Percentiles rank a stretch among this genome's conserved stretches.
These are phyloP conservation scores for Eupithecia insigniata DNA, from an alignment of 2,888 invertebrate genomes.

Conservation along the genomic window DNA sequence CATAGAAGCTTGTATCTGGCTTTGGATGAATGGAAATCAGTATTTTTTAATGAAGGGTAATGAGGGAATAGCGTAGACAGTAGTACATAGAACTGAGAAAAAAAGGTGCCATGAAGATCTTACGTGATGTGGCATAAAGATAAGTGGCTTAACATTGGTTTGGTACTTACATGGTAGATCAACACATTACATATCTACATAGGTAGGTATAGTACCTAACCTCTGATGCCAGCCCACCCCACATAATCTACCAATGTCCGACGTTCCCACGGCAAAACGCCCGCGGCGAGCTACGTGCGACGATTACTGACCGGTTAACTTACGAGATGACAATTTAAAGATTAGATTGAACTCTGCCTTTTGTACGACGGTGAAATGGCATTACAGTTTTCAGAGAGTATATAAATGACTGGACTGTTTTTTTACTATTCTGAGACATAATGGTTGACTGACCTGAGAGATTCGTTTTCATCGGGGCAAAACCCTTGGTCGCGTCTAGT, in stretches of 20 bases:
- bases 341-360: slow-evolving; percentile 41
- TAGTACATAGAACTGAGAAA: background rate
- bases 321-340: slow-evolving; percentile 56
- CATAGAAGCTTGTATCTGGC: background rate
- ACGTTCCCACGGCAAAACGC: slow-evolving; percentile 61
- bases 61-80: background rate
- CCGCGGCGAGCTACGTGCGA: slow-evolving; percentile 52
- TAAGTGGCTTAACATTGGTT: background rate
- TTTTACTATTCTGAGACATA: background rate
- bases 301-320: slow-evolving; percentile 54
- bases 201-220: slow-evolving; percentile 2
- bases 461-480: background rate
- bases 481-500: background rate
- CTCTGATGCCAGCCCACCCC: background rate
- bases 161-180: background rate
- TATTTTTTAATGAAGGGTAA: too few species aligned
- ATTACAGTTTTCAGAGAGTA: slow-evolving; percentile 12
- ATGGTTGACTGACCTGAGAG: background rate
- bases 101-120: background rate
- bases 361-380: slow-evolving; percentile 9
- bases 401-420: background rate
- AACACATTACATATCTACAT: background rate
- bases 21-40: background rate
- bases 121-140: background rate
- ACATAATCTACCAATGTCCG: slow-evolving; percentile 28